Base-by-base conservation (phyloP, 1,140 invertebrate genomes). In the Meloidogyne floridensis region DNA sequence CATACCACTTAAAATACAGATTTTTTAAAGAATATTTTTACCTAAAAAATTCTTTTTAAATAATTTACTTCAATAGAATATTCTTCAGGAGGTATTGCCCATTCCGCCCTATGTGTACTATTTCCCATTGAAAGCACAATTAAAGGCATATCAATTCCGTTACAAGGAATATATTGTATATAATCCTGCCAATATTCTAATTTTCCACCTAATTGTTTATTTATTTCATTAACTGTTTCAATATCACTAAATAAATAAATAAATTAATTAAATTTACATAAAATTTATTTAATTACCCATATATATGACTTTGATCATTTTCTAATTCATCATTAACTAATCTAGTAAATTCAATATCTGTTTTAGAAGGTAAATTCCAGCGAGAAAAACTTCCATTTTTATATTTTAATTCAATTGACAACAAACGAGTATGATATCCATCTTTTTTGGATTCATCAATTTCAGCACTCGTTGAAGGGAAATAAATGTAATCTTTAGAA, bases 61-160 rank as follows among this genome's bases (percentile, higher is more conserved):
- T 65, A n/a, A n/a, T n/a, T n/a, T n/a, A 65, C 59, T 65, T 65
- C 59, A n/a, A 65, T 65, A 65, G n/a, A n/a, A 65, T 65, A 65
- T 65, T 65, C 59, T 18, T 65, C 59, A n/a, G 59, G 59, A n/a
- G 15, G 59, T n/a, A 65, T 65, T 65, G n/a, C 6, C 59, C 59
- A 65, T 65, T 65, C 59, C n/a, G 15, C 15, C n/a, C 7, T 65
- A n/a, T n/a, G 15, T 65, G 59, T 65, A 15, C 8, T 65, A 65
- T 65, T 65, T 65, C 59, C 59, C 59, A 65, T 65, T 65, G 15
- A n/a, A 7, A 65, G 3, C 7, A 65, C n/a, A n/a, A 65, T 65
- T 65, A 65, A 65, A 65, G 59, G 59, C 10, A n/a, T 65, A 65
- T 65, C n/a, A n/a, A 2, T 65, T 65, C 2, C 5, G 7, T 65